Evolutionary conservation across 2,888 invertebrate genomes (phyloP).

Genomic region (Pelosia muscerda): DNA sequence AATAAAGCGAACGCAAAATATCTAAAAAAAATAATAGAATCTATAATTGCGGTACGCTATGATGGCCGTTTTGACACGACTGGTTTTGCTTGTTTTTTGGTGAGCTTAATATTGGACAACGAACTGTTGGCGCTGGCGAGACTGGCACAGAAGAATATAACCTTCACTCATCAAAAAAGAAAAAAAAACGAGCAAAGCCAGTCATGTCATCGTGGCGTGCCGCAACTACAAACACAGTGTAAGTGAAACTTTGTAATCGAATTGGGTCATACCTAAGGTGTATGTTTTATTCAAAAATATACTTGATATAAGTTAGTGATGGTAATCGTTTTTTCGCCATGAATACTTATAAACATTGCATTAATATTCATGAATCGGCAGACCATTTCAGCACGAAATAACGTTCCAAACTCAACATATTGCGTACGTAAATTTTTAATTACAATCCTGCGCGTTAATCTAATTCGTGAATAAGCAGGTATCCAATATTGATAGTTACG

Average conservation of each 20-base stretch:
- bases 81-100: too few relatives aligned
- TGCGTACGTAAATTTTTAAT: background rate
- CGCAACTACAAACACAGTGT: too few relatives aligned
- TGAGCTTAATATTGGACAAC: too few relatives aligned
- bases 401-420: background rate
- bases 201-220: too few relatives aligned
- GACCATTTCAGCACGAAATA: background rate
- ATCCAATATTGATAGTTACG: background rate
- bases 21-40: background rate
- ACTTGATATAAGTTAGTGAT: background rate
- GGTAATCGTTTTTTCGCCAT: background rate
- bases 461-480: background rate
- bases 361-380: slow-evolving; percentile 7
- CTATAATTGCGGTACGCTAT: too few relatives aligned
- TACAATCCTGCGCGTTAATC: background rate
- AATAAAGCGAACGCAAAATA: background rate
- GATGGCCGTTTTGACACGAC: too few relatives aligned
- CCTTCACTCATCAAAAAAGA: too few relatives aligned
- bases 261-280: background rate
- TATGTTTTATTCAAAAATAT: background rate
- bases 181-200: too few relatives aligned
- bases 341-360: slow-evolving; percentile 6
- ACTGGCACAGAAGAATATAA: too few relatives aligned
- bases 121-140: too few relatives aligned
- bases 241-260: background rate